A percentile compares a stretch with the other conserved stretches of the same genome.
Evolutionary conservation across 2,888 invertebrate genomes (phyloP).

Genomic region (Parelbella ahira): DNA sequence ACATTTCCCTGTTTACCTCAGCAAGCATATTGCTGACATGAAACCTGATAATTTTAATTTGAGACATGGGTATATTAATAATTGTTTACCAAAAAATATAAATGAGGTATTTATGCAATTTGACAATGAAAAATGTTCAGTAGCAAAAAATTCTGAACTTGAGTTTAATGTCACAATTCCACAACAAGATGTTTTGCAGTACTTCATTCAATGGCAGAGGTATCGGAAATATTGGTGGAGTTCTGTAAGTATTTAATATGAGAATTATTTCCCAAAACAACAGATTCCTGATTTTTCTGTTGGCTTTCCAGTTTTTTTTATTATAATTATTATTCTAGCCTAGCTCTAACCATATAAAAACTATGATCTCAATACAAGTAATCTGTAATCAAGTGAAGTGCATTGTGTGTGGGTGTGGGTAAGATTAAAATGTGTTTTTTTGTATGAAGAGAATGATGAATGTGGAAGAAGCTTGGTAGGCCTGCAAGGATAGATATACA

Average conservation of each 20-base stretch:
- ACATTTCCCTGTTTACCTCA: constrained; percentile 49
- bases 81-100: constrained; percentile 27
- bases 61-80: constrained; percentile 22
- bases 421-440: too few relatives aligned
- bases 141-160: constrained; percentile 41
- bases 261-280: too few relatives aligned
- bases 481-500: too few relatives aligned
- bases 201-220: constrained; percentile 87
- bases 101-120: constrained; percentile 36
- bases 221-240: constrained; percentile 93
- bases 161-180: constrained; percentile 64
- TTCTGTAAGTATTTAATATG: constrained; percentile 82
- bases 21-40: constrained; percentile 30
- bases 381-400: too few relatives aligned
- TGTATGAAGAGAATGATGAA: too few relatives aligned
- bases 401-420: too few relatives aligned
- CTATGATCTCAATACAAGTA: too few relatives aligned
- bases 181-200: constrained; percentile 77
- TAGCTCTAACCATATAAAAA: too few relatives aligned
- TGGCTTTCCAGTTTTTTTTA: too few relatives aligned
- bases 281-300: too few relatives aligned
- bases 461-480: too few relatives aligned
- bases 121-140: constrained; percentile 32
- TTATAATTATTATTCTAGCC: too few relatives aligned
- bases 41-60: constrained; percentile 3